phyloP scores from a whole-genome alignment of 92 coral and sea anemone genomes.

The Parazoanthus darwini region DNA sequence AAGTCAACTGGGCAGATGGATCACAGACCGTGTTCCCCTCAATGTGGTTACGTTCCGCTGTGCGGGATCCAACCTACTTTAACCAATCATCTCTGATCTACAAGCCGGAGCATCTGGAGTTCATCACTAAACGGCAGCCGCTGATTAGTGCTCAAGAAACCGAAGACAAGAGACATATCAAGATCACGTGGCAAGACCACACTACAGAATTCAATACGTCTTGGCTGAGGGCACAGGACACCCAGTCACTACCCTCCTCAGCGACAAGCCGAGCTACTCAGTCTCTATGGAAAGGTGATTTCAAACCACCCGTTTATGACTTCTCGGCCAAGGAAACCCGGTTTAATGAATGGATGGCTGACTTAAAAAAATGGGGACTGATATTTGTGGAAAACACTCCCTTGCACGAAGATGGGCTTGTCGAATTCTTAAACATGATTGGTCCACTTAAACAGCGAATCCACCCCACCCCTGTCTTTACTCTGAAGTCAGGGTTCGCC shows the following conservation, averaged over 20 bases:
- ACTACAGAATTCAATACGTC: constrained; percentile 30
- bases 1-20: constrained; percentile 30
- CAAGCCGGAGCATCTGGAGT: constrained; percentile 32
- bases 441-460: constrained; percentile 13
- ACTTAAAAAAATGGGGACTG: constrained; percentile 14
- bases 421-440: constrained; percentile 25
- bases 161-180: constrained; percentile 29
- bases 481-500: constrained; percentile 15
- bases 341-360: constrained; percentile 30
- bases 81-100: constrained; percentile 40
- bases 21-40: constrained; percentile 36
- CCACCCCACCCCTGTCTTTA: constrained; percentile 24
- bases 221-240: constrained; percentile 33
- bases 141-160: constrained; percentile 25
- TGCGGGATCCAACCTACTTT: constrained; percentile 38
- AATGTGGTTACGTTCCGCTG: constrained; percentile 40
- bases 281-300: constrained; percentile 19
- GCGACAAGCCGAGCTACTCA: not conserved
- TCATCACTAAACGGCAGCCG: constrained; percentile 34
- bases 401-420: not conserved
- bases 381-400: constrained; percentile 29
- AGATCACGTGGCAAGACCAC: constrained; percentile 36
- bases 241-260: constrained; percentile 14
- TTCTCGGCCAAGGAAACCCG: constrained; percentile 4
- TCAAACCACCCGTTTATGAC: constrained; percentile 28